Percentiles rank a stretch among this genome's conserved stretches.
These are phyloP conservation scores for Agrochola macilenta DNA, from an alignment of 2,888 invertebrate genomes.

Conservation along the genomic window DNA sequence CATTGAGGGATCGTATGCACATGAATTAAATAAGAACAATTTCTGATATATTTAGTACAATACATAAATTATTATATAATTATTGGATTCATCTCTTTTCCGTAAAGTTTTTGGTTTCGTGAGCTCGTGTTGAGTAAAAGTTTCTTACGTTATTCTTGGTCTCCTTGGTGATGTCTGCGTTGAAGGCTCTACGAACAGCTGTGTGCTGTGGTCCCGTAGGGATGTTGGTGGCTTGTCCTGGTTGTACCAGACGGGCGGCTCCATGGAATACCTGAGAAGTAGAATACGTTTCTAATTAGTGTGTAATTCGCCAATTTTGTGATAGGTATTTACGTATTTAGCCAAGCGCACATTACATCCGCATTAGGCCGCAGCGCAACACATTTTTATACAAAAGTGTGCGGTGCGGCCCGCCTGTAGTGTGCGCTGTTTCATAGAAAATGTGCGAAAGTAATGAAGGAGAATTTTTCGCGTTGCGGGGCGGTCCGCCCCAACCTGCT, in stretches of 20 bases:
- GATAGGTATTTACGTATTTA: neutral
- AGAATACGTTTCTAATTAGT: too few species aligned
- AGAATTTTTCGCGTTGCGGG: too few species aligned
- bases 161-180: conserved; percentile 86
- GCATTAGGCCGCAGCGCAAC: too few species aligned
- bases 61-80: neutral
- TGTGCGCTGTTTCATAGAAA: too few species aligned
- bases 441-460: too few species aligned
- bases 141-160: conserved; percentile 84
- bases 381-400: too few species aligned
- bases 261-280: conserved; percentile 90
- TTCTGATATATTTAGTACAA: neutral
- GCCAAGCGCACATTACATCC: too few species aligned
- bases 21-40: neutral
- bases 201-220: conserved; percentile 81
- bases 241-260: conserved; percentile 91
- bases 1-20: too few species aligned
- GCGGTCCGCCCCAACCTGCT: too few species aligned
- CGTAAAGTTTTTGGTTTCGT: neutral
- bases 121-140: neutral
- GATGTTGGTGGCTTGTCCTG: conserved; percentile 79
- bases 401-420: too few species aligned
- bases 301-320: neutral
- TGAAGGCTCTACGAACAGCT: conserved; percentile 86
- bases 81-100: neutral